Evolutionary conservation across 2,888 invertebrate species (phyloP).

Genomic region (Aplocera efformata): DNA sequence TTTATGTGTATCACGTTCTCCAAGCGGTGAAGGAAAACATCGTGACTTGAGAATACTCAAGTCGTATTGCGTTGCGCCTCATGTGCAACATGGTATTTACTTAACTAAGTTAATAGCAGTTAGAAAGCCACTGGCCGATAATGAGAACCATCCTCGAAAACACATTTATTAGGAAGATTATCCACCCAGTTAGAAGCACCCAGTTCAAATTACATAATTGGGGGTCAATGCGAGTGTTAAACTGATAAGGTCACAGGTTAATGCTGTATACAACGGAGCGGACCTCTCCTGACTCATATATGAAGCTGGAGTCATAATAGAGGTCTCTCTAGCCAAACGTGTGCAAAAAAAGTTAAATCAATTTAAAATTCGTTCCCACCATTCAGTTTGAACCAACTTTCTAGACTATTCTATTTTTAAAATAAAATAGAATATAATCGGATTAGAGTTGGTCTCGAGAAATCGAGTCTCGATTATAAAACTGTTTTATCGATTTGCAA

Average conservation of each 20-base stretch:
- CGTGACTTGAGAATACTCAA: too few species aligned
- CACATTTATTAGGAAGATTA: slow-evolving; percentile 11
- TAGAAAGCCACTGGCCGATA: neutral
- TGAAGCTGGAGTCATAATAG: slow-evolving; percentile 19
- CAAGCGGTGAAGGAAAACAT: too few species aligned
- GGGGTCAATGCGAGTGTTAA: slow-evolving; percentile 62
- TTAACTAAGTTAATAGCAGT: too few species aligned
- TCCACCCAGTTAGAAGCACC: slow-evolving; percentile 19
- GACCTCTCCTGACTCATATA: slow-evolving; percentile 36
- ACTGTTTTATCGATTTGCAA: slow-evolving; percentile 22
- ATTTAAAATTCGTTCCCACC: neutral
- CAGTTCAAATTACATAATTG: slow-evolving; percentile 30
- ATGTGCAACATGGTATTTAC: too few species aligned
- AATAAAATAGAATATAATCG: too few species aligned
- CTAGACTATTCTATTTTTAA: neutral
- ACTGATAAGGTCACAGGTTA: slow-evolving; percentile 57
- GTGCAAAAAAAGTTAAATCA: slow-evolving; percentile 3
- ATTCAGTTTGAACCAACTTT: neutral
- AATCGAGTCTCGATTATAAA: slow-evolving; percentile 12
- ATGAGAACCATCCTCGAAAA: neutral
- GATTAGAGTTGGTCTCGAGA: slow-evolving; percentile 1
- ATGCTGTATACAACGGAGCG: slow-evolving; percentile 33
- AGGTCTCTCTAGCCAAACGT: slow-evolving; percentile 19
- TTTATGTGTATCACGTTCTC: too few species aligned
- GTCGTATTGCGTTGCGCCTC: too few species aligned